Evolutionary conservation across 1,140 invertebrate species (phyloP).

Genomic region (Drosophila simulans): DNA sequence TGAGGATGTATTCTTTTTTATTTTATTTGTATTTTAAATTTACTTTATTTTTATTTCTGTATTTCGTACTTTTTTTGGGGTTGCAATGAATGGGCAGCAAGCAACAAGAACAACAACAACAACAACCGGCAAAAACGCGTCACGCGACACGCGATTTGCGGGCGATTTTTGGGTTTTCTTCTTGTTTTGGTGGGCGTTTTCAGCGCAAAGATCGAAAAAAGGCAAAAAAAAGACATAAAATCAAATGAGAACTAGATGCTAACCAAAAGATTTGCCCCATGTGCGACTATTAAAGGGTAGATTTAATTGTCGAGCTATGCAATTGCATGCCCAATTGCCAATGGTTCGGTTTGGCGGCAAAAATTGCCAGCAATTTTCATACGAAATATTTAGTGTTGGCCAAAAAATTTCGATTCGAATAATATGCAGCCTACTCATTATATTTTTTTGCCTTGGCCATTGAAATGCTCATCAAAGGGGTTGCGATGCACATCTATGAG

Average conservation of each 20-base stretch:
- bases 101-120: constrained; percentile 15
- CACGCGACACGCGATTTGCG: constrained; percentile 56
- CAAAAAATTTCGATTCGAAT: not conserved
- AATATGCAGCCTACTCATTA: not conserved
- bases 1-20: constrained; percentile 60
- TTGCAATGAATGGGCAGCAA: constrained; percentile 54
- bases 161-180: constrained; percentile 28
- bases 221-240: no score
- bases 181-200: constrained; percentile 42
- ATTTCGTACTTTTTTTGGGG: constrained; percentile 30
- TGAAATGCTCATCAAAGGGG: constrained; percentile 11
- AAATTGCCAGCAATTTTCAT: constrained; percentile 26
- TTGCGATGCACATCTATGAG: not conserved
- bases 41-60: constrained; percentile 7
- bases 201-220: constrained; percentile 5
- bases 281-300: constrained; percentile 49
- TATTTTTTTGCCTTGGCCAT: not conserved
- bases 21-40: constrained; percentile 12
- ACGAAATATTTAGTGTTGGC: constrained; percentile 2
- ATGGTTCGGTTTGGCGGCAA: constrained; percentile 10
- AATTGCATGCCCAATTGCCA: constrained; percentile 48
- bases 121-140: constrained; percentile 42
- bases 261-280: constrained; percentile 19
- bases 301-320: constrained; percentile 50
- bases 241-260: not conserved